A percentile compares a stretch with the other conserved stretches of the same genome.
Conservation (phyloP, 1,140 invertebrate species). For the Schlechtendalia chinensis region DNA sequence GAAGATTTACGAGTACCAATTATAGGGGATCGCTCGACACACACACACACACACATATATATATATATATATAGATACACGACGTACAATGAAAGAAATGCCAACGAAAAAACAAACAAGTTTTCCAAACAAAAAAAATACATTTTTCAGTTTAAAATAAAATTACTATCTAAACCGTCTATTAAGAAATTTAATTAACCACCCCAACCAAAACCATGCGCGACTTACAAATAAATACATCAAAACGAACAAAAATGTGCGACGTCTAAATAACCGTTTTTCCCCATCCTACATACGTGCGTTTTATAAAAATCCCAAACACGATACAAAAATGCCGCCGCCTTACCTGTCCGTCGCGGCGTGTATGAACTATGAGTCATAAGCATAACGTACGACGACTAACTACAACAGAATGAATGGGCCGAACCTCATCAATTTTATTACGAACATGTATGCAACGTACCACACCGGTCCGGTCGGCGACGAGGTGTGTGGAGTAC, state of each 20-base stretch:
- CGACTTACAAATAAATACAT: too few relatives aligned
- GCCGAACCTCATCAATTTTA: slow-evolving; percentile 33
- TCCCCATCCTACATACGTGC: neutral
- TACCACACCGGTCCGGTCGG: neutral
- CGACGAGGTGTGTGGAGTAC: too few relatives aligned
- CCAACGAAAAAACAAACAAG: slow-evolving; percentile 27
- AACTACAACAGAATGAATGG: slow-evolving; percentile 9
- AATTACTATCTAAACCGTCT: too few relatives aligned
- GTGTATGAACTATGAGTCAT: slow-evolving; percentile 26
- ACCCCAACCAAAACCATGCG: neutral
- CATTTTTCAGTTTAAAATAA: neutral
- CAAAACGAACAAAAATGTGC: neutral
- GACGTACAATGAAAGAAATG: slow-evolving; percentile 13
- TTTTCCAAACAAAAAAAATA: neutral
- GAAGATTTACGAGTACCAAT: slow-evolving; percentile 46
- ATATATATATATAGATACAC: neutral
- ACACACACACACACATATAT: neutral
- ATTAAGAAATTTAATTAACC: neutral
- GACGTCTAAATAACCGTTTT: slow-evolving; percentile 31
- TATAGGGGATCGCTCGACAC: slow-evolving; percentile 15
- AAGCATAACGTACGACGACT: slow-evolving; percentile 15
- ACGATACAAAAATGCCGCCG: neutral
- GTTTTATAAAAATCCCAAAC: slow-evolving; percentile 6
- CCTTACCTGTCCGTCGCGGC: slow-evolving; percentile 1
- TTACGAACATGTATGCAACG: neutral